phyloP scores from a whole-genome alignment of 2,888 invertebrate genomes.

The Thalpophila matura region DNA sequence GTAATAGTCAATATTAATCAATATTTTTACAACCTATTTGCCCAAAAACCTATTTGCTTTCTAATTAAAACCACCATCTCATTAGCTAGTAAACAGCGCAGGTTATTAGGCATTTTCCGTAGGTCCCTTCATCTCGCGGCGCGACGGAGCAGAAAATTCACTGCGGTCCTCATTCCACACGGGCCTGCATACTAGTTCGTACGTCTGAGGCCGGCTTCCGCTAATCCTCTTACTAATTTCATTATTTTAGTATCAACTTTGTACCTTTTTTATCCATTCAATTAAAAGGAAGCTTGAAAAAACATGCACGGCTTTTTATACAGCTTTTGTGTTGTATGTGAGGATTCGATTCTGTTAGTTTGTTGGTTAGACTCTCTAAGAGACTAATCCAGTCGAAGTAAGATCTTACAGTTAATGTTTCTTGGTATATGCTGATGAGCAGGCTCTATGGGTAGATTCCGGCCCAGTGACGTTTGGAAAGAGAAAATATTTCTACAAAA shows the following conservation, averaged over 20 bases:
- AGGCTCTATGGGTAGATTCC: too few species aligned
- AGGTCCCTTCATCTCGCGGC: slow-evolving; percentile 78
- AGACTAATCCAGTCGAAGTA: too few species aligned
- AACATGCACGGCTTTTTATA: background rate
- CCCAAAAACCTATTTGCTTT: slow-evolving; percentile 29
- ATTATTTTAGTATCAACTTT: slow-evolving; percentile 55
- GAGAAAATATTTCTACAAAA: too few species aligned
- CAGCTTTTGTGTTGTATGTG: too few species aligned
- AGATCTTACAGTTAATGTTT: too few species aligned
- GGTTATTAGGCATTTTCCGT: slow-evolving; percentile 71
- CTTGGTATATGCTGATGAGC: too few species aligned
- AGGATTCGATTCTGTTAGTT: background rate
- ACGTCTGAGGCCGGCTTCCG: slow-evolving; percentile 31
- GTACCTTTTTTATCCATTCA: slow-evolving; percentile 37
- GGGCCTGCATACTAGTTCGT: slow-evolving; percentile 66
- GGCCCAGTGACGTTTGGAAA: too few species aligned
- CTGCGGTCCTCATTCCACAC: slow-evolving; percentile 81
- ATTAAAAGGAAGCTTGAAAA: slow-evolving; percentile 27
- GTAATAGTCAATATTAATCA: background rate
- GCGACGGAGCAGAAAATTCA: slow-evolving; percentile 85
- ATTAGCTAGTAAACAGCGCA: slow-evolving; percentile 59
- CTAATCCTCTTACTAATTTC: slow-evolving; percentile 60
- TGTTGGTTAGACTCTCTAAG: too few species aligned
- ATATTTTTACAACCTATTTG: background rate
- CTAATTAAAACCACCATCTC: slow-evolving; percentile 59